These are phyloP conservation scores for Sakesphorus luctuosus DNA, from an alignment of 2,113 vertebrate species.

Conservation along the genomic window DNA sequence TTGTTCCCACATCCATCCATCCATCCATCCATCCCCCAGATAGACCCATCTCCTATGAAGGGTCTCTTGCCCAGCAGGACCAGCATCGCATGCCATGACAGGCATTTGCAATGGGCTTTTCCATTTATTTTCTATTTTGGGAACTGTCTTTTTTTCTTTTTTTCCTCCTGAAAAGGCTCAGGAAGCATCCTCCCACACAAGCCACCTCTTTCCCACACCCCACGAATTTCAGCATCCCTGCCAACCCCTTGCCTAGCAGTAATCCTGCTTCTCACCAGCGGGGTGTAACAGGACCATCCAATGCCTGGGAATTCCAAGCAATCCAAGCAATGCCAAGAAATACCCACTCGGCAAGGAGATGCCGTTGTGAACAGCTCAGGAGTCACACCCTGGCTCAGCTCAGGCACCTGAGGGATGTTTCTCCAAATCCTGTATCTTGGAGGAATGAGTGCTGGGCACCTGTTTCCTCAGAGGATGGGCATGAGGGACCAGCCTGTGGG, in stretches of 20 bases:
- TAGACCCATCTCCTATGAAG: not conserved
- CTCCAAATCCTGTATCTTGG: not conserved
- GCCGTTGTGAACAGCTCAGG: not conserved
- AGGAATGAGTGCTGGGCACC: not conserved
- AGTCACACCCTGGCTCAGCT: not conserved
- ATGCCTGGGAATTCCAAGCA: not conserved
- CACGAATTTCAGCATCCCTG: not conserved
- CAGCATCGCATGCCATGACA: accelerated
- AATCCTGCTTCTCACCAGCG: accelerated
- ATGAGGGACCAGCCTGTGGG: not conserved
- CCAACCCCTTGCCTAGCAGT: not conserved
- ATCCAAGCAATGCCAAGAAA: not conserved
- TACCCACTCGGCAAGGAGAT: not conserved
- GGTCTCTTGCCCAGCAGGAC: not conserved
- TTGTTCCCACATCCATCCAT: not conserved
- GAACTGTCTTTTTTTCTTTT: not conserved
- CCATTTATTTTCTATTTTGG: not conserved
- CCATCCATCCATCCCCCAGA: not conserved
- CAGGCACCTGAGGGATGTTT: not conserved
- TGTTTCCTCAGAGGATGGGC: not conserved
- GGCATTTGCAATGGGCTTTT: not conserved
- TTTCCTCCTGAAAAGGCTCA: not conserved
- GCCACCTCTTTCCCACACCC: not conserved
- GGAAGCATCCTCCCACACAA: not conserved
- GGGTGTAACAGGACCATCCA: accelerated